Percentiles rank a stretch among this genome's conserved stretches.
Evolutionary conservation across 2,888 invertebrate species (phyloP).

Genomic region (Ormyrus rosae): DNA sequence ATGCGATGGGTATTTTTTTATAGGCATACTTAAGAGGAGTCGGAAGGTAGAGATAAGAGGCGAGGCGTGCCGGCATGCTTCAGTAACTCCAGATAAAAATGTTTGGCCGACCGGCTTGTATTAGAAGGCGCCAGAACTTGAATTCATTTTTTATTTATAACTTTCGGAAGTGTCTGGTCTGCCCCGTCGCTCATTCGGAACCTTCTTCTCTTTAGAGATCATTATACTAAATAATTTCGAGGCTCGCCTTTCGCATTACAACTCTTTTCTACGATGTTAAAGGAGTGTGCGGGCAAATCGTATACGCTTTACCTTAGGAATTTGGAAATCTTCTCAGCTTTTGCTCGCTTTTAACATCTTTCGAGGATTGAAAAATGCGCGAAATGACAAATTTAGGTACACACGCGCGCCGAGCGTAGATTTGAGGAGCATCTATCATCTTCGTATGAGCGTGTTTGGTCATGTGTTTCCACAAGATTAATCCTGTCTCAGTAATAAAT

Average conservation of each 20-base stretch:
- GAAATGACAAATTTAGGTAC: no score
- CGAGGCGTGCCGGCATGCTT: constrained; percentile 4
- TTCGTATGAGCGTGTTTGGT: constrained; percentile 23
- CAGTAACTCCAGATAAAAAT: constrained; percentile 42
- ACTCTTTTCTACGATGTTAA: no score
- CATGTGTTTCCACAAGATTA: constrained; percentile 45
- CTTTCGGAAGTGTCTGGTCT: constrained; percentile 14
- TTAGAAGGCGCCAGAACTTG: constrained; percentile 9
- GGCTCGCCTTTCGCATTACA: no score
- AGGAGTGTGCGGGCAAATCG: no score
- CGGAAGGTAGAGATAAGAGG: constrained; percentile 29
- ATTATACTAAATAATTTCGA: no score
- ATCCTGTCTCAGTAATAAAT: constrained; percentile 40
- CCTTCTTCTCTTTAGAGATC: background rate
- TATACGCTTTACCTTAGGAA: no score
- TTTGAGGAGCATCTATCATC: constrained; percentile 9
- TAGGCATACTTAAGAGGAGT: constrained; percentile 28
- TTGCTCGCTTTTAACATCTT: no score
- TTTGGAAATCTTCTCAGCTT: no score
- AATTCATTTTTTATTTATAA: constrained; percentile 40
- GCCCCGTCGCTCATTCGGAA: background rate
- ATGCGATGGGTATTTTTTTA: constrained; percentile 30
- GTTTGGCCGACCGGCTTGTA: constrained; percentile 17
- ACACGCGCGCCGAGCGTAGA: no score
- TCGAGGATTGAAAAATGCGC: no score